Percentiles rank a stretch among this genome's conserved stretches.
Evolutionary conservation across 2,888 invertebrate genomes (phyloP).

Genomic region (Ctenicera cuprea): DNA sequence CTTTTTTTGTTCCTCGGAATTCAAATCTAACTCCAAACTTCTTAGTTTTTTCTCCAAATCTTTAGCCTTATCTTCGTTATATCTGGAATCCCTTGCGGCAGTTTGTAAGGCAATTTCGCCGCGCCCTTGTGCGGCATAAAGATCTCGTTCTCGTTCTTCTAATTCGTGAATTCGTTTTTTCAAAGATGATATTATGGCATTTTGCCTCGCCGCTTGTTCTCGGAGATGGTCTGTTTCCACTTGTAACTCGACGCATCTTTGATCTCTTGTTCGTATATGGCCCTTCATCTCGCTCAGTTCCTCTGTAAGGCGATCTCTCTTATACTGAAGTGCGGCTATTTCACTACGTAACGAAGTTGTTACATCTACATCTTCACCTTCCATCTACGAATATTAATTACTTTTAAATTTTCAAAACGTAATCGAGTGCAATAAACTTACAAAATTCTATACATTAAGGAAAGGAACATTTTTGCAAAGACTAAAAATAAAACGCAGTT

Average conservation of each 20-base stretch:
- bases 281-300: constrained; percentile 82
- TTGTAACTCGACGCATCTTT: constrained; percentile 84
- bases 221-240: constrained; percentile 86
- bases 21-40: constrained; percentile 82
- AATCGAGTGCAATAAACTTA: constrained; percentile 4
- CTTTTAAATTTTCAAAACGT: constrained; percentile 1
- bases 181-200: constrained; percentile 85
- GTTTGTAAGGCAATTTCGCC: constrained; percentile 84
- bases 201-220: constrained; percentile 89
- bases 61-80: constrained; percentile 84
- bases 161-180: constrained; percentile 86
- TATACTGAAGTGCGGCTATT: constrained; percentile 88
- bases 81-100: constrained; percentile 79
- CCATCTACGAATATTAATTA: constrained; percentile 72
- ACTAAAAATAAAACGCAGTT: neutral
- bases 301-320: constrained; percentile 84
- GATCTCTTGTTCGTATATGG: constrained; percentile 82
- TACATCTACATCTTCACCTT: constrained; percentile 77
- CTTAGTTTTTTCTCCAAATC: constrained; percentile 85
- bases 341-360: constrained; percentile 88
- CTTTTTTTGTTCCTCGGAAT: constrained; percentile 84
- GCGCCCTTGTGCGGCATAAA: constrained; percentile 77
- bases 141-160: constrained; percentile 85
- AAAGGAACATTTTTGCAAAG: constrained; percentile 11
- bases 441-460: constrained; percentile 16